Percentiles rank a stretch among this genome's conserved stretches.
phyloP scores from a whole-genome alignment of 1,140 invertebrate species.

The Ladona fulva region DNA sequence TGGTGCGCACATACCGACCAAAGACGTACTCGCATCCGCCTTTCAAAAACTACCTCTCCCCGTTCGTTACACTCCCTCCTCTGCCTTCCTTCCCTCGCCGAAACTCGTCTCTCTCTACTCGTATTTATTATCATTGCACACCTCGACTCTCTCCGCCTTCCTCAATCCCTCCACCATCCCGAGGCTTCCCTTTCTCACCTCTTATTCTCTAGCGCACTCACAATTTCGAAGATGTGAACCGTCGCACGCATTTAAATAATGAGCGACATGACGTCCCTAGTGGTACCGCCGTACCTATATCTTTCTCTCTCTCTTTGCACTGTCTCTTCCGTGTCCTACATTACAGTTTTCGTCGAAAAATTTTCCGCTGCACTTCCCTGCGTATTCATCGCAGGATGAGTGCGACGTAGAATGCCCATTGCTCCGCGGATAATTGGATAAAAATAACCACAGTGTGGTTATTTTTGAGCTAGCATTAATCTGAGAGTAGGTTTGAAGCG shows the following conservation, averaged over 20 bases:
- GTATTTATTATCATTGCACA: not conserved
- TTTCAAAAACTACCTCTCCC: not conserved
- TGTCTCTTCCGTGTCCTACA: not conserved
- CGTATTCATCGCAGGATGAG: too few species aligned
- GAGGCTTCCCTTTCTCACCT: not conserved
- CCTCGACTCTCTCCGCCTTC: not conserved
- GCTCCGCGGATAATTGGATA: too few species aligned
- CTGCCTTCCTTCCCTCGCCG: not conserved
- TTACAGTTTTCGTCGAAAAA: too few species aligned
- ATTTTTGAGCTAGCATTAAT: too few species aligned
- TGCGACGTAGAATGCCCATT: too few species aligned
- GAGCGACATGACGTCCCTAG: not conserved
- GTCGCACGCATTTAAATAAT: conserved; percentile 9
- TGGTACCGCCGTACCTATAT: not conserved
- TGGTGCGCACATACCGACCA: not conserved
- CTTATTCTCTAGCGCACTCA: not conserved
- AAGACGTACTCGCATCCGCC: not conserved
- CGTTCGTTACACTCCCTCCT: not conserved
- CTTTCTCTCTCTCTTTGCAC: not conserved
- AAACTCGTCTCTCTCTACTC: not conserved
- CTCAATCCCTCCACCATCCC: not conserved
- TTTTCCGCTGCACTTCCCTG: too few species aligned
- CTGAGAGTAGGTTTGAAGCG: too few species aligned
- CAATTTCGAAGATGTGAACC: not conserved
- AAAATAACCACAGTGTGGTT: too few species aligned